Conservation (phyloP, 2,113 vertebrate genomes). For the Hippoglossus stenolepis region DNA sequence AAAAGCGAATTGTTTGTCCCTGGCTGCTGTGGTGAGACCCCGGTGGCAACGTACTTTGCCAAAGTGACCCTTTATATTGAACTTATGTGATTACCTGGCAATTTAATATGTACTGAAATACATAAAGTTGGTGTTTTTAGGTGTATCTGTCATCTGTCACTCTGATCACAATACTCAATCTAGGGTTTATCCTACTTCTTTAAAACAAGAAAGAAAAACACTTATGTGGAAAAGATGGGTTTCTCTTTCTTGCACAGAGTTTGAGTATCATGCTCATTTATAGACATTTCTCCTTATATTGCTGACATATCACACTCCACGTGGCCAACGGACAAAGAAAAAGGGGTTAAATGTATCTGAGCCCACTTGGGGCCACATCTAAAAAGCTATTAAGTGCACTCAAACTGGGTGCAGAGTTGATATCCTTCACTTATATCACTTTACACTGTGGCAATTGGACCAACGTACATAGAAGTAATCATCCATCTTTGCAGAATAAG, state of each 20-base stretch:
- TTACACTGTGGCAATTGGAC: neutral
- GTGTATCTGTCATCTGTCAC: too few species aligned
- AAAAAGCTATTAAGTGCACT: conserved; percentile 35
- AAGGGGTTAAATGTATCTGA: neutral
- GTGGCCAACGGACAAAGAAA: too few species aligned
- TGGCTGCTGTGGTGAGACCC: too few species aligned
- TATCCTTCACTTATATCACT: conserved; percentile 17
- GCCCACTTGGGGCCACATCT: neutral
- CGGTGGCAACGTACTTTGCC: too few species aligned
- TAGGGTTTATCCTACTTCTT: neutral
- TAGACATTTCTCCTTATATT: neutral
- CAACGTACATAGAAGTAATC: neutral
- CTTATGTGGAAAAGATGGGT: too few species aligned
- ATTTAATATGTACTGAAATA: too few species aligned
- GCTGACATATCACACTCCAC: too few species aligned
- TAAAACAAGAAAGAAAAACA: neutral
- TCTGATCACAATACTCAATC: neutral
- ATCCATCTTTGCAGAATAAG: conserved; percentile 9
- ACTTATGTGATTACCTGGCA: too few species aligned
- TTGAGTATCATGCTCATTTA: neutral
- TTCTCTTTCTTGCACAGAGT: neutral
- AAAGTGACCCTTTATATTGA: too few species aligned
- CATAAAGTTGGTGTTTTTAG: too few species aligned
- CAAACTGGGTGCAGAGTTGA: neutral
- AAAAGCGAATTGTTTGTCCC: too few species aligned